Evolutionary conservation across 2,113 vertebrate species (phyloP).

Genomic region (Oncorhynchus kisutch): DNA sequence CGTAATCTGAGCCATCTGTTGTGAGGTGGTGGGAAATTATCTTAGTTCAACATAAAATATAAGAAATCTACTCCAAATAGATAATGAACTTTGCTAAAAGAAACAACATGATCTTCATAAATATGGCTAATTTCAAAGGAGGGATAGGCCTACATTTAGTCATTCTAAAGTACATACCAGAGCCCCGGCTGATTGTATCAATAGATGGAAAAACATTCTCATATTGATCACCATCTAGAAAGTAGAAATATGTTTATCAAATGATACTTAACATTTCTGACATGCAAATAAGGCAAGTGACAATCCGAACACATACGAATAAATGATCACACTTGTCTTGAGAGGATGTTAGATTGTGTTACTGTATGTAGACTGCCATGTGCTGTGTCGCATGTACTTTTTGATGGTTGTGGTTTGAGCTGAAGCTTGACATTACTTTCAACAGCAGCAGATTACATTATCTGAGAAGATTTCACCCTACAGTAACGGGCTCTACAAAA

Average conservation of each 20-base stretch:
- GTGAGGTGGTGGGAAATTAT: too few relatives aligned
- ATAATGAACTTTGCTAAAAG: neutral
- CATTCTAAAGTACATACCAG: conserved; percentile 21
- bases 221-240: conserved; percentile 12
- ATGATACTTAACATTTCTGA: too few relatives aligned
- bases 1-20: neutral
- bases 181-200: neutral
- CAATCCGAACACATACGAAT: too few relatives aligned
- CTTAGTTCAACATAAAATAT: too few relatives aligned
- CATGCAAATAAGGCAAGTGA: too few relatives aligned
- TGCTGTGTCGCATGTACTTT: neutral
- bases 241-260: too few relatives aligned
- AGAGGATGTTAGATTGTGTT: too few relatives aligned
- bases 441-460: neutral
- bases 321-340: too few relatives aligned
- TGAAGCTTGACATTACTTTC: neutral
- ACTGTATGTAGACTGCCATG: neutral
- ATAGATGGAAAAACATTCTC: conserved; percentile 30
- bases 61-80: too few relatives aligned
- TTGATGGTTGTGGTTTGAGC: neutral
- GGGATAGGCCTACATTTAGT: too few relatives aligned
- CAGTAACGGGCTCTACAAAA: too few relatives aligned
- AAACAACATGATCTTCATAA: neutral
- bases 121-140: neutral
- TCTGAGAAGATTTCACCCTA: neutral